Base-by-base conservation (phyloP, 2,113 vertebrate species). In the Gavia stellata region DNA sequence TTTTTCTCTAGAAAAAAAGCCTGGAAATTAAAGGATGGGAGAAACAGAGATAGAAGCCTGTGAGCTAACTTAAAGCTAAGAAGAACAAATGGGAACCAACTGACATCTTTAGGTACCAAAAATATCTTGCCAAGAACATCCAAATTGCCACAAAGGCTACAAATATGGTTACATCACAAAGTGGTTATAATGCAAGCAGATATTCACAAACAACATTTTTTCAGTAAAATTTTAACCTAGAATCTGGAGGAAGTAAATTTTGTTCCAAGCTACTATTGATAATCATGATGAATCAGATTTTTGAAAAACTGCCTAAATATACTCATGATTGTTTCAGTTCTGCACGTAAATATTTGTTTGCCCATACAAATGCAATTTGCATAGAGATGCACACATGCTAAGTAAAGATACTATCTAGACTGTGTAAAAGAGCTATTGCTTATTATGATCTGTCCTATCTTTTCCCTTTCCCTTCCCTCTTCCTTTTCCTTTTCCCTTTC, bases 221-320 rank as follows among this genome's bases (percentile, higher is more conserved):
- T 28, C 29, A 67, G 49, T 28, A 36, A 61, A 85, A 85, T 38
- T 67, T 53, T 50, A 71, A 62, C 8, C 7, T 50, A 59, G 24
- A 66, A 33, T 81, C 19, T 81, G 42, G 25, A 93, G n/a, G 29
- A 87, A 67, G 23, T 63, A 55, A 26, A 71, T 81, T 87, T 84
- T 47, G 2, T 79, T 89, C 44, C 28, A 75, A 67, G 42, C 33
- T 82, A 47, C 14, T 75, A 20, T 45, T 85, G 61, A 90, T 59
- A 65, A 79, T 11, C 14, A 34, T n/a, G 47, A 75, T 67, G 23
- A 88, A 79, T 38, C 19, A 85, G 5, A 81, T 62, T 86, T 87
- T 93, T 90, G 1, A 67, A 84, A 94, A 93, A 66, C 28, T 67
- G 6, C n/a, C 42, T 81, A 87, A 91, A 85, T 38, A 87, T 14